Conservation (phyloP, 2,797 vertebrate genomes). For the Acipenser ruthenus region DNA sequence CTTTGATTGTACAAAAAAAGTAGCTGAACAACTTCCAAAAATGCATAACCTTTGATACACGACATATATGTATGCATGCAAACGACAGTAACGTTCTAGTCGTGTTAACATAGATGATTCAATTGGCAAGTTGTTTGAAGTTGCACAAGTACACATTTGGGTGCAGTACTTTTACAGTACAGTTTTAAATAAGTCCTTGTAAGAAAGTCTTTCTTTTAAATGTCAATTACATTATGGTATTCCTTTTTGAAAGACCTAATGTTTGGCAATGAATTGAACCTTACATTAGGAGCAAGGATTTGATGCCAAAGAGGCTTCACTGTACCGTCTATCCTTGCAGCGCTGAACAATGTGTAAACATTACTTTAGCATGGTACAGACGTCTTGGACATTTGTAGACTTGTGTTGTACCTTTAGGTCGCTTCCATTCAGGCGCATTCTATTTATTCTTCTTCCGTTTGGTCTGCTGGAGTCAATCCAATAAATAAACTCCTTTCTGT, state of each 20-base stretch:
- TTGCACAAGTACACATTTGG: too few relatives aligned
- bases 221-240: constrained; percentile 7
- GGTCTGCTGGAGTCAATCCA: constrained; percentile 97
- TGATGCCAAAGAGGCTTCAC: neutral
- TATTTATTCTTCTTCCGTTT: constrained; percentile 90
- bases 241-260: neutral
- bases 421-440: constrained; percentile 92
- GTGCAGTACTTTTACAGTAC: too few relatives aligned
- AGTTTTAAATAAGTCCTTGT: neutral
- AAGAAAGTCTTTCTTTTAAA: neutral
- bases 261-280: neutral
- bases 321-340: constrained; percentile 5
- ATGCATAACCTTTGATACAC: too few relatives aligned
- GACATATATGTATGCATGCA: too few relatives aligned
- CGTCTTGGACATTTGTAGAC: neutral
- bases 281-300: neutral
- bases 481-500: constrained; percentile 94
- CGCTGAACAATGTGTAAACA: neutral
- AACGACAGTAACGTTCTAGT: too few relatives aligned
- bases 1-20: neutral
- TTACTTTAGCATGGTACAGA: neutral
- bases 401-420: constrained; percentile 78
- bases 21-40: neutral
- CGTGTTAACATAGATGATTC: too few relatives aligned
- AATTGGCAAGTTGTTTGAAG: too few relatives aligned